A percentile compares a stretch with the other conserved stretches of the same genome.
Evolutionary conservation across 2,797 vertebrate genomes (phyloP).

Genomic region (Sciurus carolinensis): DNA sequence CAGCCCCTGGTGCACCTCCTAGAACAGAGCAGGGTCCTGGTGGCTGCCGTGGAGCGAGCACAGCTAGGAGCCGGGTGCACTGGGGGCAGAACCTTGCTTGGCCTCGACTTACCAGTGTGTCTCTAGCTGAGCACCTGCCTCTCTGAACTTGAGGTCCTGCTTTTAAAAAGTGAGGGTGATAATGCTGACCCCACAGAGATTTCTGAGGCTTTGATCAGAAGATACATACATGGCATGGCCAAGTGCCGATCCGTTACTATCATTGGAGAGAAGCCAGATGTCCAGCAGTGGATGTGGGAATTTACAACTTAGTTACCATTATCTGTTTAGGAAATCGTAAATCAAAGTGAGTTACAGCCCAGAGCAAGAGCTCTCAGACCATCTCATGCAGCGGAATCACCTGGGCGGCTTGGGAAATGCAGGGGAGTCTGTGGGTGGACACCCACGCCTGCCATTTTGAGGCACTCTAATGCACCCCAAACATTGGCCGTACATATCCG

Average conservation of each 20-base stretch:
- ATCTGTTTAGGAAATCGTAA: neutral
- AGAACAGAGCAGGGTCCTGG: neutral
- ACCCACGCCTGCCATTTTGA: neutral
- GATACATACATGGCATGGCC: neutral
- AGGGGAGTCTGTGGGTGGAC: neutral
- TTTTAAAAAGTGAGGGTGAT: neutral
- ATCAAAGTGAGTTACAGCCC: neutral
- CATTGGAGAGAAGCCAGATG: neutral
- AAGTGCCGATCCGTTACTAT: neutral
- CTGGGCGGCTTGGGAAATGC: neutral
- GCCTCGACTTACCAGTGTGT: neutral
- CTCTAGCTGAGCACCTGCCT: neutral
- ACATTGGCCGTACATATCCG: neutral
- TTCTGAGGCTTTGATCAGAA: neutral
- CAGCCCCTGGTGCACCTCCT: neutral
- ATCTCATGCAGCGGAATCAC: neutral
- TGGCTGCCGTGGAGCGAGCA: neutral
- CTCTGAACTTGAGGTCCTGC: neutral
- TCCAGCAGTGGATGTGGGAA: neutral
- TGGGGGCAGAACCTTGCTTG: neutral
- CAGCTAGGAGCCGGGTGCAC: neutral
- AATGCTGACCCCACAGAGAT: neutral
- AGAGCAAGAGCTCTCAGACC: neutral
- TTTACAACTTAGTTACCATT: neutral
- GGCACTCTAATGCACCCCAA: neutral